Evolutionary conservation across 2,888 invertebrate species (phyloP), one percentile per base, ranked within the genome.

Genomic region (Ypsolopha sequella): DNA sequence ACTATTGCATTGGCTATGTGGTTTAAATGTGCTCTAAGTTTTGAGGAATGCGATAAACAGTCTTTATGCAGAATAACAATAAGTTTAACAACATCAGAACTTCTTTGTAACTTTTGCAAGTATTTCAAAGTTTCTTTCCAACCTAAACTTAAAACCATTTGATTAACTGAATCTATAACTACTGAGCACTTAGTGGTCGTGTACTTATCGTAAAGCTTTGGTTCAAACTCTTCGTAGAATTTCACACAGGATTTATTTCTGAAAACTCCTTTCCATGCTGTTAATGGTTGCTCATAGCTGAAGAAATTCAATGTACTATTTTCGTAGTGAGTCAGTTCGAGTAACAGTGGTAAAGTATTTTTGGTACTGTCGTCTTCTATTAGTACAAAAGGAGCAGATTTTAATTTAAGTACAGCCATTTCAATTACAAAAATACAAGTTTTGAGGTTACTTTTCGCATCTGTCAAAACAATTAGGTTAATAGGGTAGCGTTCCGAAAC

Each of bases 1-100:
- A 85, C 55, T 57, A 76, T 62, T 62, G 77, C 70, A 80, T 65
- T 73, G 4, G 73, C 73, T 56, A 89, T 66, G 61, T 89, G 80
- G 56, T 79, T 76, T 54, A 89, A 78, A 61, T 85, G 76, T 50
- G 69, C 66, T 54, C 71, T 68, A 55, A 85, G 56, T 62, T 82
- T 84, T 0, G 77, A 73, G 48, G 62, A 62, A 53, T 78, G 74
- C 36, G 71, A 58, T 1, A 88, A 57, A 60, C 89, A 79, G 62
- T 90, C 89, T 59, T 64, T 77, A 60, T 90, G 90, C 36, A 88
- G 56, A 52, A 86, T 61, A 24, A 80, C 50, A 56, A 87, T 65
- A 14, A 82, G 36, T 64, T 78, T 79, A 9, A 61, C 62, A 4
- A 80, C 61, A 54, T 73, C 70, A 24, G 62, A 36, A 53, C 68